Percentiles rank a stretch among this genome's conserved stretches.
These are phyloP conservation scores for Lacerta viridis DNA, from an alignment of 2,797 vertebrate species.

Conservation along the genomic window DNA sequence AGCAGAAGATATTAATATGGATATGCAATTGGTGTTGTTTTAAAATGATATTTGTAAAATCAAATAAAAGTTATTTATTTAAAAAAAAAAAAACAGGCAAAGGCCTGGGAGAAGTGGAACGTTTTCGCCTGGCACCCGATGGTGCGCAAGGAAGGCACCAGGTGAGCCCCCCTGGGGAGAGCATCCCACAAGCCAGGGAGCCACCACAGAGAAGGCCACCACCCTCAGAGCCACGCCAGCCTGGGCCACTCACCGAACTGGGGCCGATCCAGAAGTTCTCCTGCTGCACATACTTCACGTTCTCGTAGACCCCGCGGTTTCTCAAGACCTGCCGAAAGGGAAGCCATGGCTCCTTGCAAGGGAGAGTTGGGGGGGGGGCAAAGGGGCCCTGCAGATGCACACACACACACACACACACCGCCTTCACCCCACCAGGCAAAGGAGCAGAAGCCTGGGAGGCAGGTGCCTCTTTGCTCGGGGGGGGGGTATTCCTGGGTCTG, in stretches of 20 bases:
- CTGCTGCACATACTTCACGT: conserved; percentile 96
- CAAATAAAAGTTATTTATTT: too few species aligned
- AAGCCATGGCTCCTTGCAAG: neutral
- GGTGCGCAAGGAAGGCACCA: too few species aligned
- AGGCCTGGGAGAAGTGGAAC: too few species aligned
- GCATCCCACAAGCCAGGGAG: neutral
- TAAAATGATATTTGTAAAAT: too few species aligned
- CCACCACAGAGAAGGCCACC: neutral
- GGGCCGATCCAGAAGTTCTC: conserved; percentile 99
- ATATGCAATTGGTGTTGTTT: too few species aligned
- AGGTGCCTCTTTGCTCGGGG: too few species aligned
- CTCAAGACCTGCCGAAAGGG: conserved; percentile 87
- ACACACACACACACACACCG: too few species aligned
- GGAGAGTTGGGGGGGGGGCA: fast-evolving
- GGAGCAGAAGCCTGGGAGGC: neutral
- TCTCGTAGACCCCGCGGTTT: conserved; percentile 97
- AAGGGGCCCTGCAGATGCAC: too few species aligned
- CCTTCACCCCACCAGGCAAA: neutral
- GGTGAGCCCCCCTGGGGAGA: neutral
- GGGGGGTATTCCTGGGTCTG: too few species aligned
- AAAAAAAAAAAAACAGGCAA: too few species aligned
- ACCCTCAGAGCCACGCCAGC: neutral
- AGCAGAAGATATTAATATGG: too few species aligned
- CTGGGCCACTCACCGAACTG: conserved; percentile 88
- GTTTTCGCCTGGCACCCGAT: too few species aligned